Base-by-base conservation (phyloP, 2,113 vertebrate genomes). In the Salvelinus sp. region DNA sequence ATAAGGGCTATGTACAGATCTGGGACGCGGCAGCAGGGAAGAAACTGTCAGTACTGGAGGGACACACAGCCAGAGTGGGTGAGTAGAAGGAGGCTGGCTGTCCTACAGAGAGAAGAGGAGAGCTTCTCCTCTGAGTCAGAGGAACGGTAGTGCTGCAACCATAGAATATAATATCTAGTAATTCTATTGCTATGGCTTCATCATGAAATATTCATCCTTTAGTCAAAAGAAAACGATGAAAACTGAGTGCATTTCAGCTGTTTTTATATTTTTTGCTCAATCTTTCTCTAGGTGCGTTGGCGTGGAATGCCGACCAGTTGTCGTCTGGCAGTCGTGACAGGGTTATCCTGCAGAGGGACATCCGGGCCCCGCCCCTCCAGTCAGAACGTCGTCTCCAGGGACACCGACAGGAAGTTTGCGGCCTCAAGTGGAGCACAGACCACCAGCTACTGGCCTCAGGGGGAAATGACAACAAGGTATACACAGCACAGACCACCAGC, bases 1-100 rank as follows among this genome's bases (percentile, higher is more conserved):
- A 99, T 87, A 99, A 99, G 89, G 98, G 97, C 73, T 98, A 98
- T 44, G 97, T 99, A 63, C 98, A 99, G 90, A 99, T 99, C 80
- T 99, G 98, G 98, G 98, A 99, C 44, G 97, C 98, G 0, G 96
- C 96, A 0, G 98, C 97, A 0, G 97, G 97, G 33, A 99, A 99
- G 89, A 99, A 99, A 77, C 92, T 99, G 25, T 97, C 96, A 2
- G 94, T 95, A 73, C 82, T 99, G 6, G 98, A 99, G 74, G 98
- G 98, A 5, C 98, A 99, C 93, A 99, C 98, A 0, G 98, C 98
- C 2, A 93, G 98, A 85, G 98, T 99, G 0, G 98, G 98, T 99
- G 92, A 96, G 97, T 54, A 54, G 14, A 4, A 54, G 16, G 50
- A 54, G 50, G 5, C 50, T 18, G 50, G 16, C 50, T 18, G 16